These are phyloP conservation scores for Pedetes capensis DNA, from an alignment of 2,113 vertebrate genomes.

Conservation along the genomic window DNA sequence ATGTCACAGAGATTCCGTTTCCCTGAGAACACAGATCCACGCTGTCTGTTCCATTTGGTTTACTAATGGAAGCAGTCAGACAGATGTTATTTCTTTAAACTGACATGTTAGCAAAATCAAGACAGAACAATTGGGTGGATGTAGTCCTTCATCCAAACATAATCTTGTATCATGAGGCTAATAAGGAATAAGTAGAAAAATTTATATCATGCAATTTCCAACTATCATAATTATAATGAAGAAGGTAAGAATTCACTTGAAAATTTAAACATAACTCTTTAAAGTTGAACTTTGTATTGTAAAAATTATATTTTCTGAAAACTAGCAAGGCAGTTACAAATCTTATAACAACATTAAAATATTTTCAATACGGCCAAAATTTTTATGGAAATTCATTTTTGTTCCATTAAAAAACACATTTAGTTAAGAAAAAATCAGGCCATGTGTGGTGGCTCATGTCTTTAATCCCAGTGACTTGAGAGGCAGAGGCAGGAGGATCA, in stretches of 20 bases:
- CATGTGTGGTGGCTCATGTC: too few relatives aligned
- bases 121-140: neutral
- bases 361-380: neutral
- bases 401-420: neutral
- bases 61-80: neutral
- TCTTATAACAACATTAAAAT: neutral
- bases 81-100: neutral
- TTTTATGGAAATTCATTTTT: constrained; percentile 12
- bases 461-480: too few relatives aligned
- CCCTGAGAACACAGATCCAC: neutral
- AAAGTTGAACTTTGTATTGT: neutral
- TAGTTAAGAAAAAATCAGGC: neutral
- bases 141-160: neutral
- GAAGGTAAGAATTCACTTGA: neutral
- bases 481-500: too few relatives aligned
- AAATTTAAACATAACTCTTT: neutral
- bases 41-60: neutral
- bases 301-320: constrained; percentile 38
- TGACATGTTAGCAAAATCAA: neutral
- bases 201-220: neutral
- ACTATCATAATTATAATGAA: neutral
- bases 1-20: neutral
- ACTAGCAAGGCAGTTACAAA: neutral
- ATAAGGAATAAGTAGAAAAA: neutral
- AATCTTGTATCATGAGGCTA: neutral